Conservation (phyloP, 1,140 invertebrate genomes). For the Nylanderia fulva region DNA sequence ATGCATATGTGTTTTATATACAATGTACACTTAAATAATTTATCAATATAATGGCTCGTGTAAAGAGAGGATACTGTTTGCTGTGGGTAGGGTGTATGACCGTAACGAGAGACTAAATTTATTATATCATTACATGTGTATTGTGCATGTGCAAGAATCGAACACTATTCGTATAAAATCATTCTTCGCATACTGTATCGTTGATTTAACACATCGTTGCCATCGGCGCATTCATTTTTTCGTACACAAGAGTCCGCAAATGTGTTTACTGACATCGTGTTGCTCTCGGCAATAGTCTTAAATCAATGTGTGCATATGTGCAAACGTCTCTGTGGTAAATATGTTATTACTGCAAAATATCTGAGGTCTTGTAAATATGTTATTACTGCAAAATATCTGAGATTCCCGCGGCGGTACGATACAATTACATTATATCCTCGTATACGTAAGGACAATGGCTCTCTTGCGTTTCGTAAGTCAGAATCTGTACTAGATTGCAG, state of each 20-base stretch:
- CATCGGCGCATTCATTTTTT: background rate
- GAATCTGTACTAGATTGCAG: constrained; percentile 17
- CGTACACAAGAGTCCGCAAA: background rate
- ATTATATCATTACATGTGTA: background rate
- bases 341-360: no score
- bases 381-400: constrained; percentile 17
- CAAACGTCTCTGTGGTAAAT: constrained; percentile 27
- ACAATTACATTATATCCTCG: constrained; percentile 11
- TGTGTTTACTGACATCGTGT: background rate
- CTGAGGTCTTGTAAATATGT: constrained; percentile 41
- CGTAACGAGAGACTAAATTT: constrained; percentile 25
- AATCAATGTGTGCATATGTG: constrained; percentile 14
- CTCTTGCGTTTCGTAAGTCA: background rate
- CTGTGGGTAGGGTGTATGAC: constrained; percentile 47
- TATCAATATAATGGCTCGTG: constrained; percentile 65
- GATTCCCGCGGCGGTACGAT: constrained; percentile 2
- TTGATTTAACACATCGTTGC: constrained; percentile 53
- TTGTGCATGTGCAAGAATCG: constrained; percentile 8
- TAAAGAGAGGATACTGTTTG: constrained; percentile 58
- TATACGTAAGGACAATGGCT: background rate
- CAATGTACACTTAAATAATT: constrained; percentile 69
- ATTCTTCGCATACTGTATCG: constrained; percentile 14
- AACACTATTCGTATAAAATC: background rate
- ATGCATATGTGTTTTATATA: constrained; percentile 73
- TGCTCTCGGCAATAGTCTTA: background rate